Conservation (phyloP, 1,140 invertebrate genomes). For the Melanaphis sacchari region DNA sequence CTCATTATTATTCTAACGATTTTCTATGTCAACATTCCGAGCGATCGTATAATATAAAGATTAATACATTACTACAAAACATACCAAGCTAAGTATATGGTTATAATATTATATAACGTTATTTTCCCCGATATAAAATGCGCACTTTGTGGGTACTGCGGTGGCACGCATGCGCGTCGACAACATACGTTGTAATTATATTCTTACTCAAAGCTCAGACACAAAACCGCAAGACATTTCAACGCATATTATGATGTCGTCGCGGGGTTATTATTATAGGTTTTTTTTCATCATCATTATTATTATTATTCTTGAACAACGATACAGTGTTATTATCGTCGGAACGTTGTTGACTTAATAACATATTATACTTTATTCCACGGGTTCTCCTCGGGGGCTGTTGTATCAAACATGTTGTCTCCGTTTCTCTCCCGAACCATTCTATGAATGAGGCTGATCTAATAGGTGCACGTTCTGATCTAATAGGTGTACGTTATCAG, state of each 20-base stretch:
- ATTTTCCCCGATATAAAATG: background rate
- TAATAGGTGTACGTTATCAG: background rate
- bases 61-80: too few species aligned
- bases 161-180: background rate
- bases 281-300: background rate
- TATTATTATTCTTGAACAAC: background rate
- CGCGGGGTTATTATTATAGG: background rate
- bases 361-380: background rate
- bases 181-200: background rate
- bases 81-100: too few species aligned
- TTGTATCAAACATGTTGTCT: background rate
- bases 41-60: too few species aligned
- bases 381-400: background rate
- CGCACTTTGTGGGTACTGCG: background rate
- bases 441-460: background rate
- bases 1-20: background rate
- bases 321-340: constrained; percentile 1
- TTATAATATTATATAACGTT: background rate
- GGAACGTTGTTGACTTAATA: constrained; percentile 3
- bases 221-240: constrained; percentile 9
- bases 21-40: background rate
- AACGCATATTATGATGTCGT: background rate
- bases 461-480: background rate
- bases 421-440: too few species aligned
- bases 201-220: background rate